Percentiles rank a stretch among this genome's conserved stretches.
Evolutionary conservation across 2,797 vertebrate genomes (phyloP).

Genomic region (Halcyon smyrnensis): DNA sequence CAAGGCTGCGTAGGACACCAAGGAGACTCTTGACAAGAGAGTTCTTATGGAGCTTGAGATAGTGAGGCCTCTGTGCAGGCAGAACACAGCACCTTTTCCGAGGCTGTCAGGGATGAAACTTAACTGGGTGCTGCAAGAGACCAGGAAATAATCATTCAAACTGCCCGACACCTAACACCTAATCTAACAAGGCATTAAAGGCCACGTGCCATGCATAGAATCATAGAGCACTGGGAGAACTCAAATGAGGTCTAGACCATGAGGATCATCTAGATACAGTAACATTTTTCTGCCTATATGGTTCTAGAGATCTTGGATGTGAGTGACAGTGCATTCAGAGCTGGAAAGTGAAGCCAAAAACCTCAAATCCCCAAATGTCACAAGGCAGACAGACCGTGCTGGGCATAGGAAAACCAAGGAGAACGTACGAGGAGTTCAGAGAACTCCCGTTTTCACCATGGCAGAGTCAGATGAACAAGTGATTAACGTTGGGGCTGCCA

Average conservation of each 20-base stretch:
- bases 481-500: background rate
- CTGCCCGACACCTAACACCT: constrained; percentile 10
- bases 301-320: background rate
- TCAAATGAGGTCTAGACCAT: background rate
- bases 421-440: background rate
- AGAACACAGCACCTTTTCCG: constrained; percentile 40
- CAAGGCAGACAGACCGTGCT: background rate
- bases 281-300: background rate
- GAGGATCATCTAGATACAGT: background rate
- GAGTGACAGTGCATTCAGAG: background rate
- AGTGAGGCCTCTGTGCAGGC: constrained; percentile 14
- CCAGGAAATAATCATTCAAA: constrained; percentile 42
- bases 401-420: background rate
- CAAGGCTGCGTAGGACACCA: constrained; percentile 9
- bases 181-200: constrained; percentile 31
- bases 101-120: constrained; percentile 25
- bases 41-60: constrained; percentile 31
- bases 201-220: background rate
- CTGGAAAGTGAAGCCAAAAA: background rate
- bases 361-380: background rate
- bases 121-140: constrained; percentile 10
- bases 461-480: background rate
- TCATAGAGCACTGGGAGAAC: background rate
- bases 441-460: background rate
- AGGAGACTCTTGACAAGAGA: background rate